Conservation (phyloP, 2,888 invertebrate genomes). For the Operophtera brumata region DNA sequence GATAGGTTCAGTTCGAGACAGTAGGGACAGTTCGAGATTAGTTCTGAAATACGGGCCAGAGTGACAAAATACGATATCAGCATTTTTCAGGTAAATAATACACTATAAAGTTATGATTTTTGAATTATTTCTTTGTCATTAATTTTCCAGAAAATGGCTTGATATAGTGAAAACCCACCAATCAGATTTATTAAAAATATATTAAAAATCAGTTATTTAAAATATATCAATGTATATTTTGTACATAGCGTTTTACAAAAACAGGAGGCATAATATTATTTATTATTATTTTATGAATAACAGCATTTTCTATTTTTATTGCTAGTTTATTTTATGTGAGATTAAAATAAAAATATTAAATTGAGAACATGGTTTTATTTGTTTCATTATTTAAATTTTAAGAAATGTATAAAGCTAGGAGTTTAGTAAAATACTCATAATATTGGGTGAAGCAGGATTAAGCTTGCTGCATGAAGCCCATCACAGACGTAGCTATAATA, state of each 20-base stretch:
- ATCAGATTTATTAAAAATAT: conserved; percentile 34
- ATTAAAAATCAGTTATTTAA: conserved; percentile 27
- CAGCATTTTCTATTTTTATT: conserved; percentile 60
- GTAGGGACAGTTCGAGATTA: too few species aligned
- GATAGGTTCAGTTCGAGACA: too few species aligned
- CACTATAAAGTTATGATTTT: too few species aligned
- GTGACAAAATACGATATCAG: too few species aligned
- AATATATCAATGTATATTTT: conserved; percentile 66
- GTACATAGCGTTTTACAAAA: conserved; percentile 66
- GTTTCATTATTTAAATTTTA: background rate
- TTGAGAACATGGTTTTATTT: conserved; percentile 35
- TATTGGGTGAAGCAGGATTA: too few species aligned
- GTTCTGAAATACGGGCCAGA: too few species aligned
- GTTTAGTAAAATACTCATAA: background rate
- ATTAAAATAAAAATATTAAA: conserved; percentile 56
- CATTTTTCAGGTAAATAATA: too few species aligned
- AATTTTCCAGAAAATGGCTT: conserved; percentile 1
- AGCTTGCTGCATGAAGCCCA: too few species aligned
- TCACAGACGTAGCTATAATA: too few species aligned
- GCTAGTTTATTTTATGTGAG: conserved; percentile 57
- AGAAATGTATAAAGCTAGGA: background rate
- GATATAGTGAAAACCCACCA: conserved; percentile 46
- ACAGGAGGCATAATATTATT: conserved; percentile 73
- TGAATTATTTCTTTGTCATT: too few species aligned
- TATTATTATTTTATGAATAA: conserved; percentile 56